phyloP scores from a whole-genome alignment of 2,113 vertebrate genomes.

The Platichthys stellatus region DNA sequence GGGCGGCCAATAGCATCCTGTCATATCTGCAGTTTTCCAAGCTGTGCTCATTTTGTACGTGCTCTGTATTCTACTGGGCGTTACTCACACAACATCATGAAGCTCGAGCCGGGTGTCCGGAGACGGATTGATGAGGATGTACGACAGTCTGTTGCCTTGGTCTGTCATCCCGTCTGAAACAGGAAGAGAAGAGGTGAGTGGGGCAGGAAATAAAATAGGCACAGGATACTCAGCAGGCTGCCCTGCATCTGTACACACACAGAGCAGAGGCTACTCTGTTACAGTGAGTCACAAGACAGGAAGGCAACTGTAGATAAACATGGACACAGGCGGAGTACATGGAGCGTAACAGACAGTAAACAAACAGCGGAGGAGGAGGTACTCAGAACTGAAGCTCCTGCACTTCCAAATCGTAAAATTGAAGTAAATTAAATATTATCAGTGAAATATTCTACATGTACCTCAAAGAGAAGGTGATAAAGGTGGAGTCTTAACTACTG shows the following conservation, averaged over 20 bases:
- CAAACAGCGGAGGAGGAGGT: background rate
- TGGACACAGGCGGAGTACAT: background rate
- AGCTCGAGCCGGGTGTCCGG: conserved; percentile 87
- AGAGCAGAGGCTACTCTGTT: conserved; percentile 1
- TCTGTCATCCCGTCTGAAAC: conserved; percentile 86
- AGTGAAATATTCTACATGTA: too few relatives aligned
- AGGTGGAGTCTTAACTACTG: too few relatives aligned
- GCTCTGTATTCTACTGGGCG: conserved; percentile 1
- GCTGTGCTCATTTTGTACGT: conserved; percentile 1
- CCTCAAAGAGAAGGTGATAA: too few relatives aligned
- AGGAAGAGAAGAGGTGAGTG: conserved; percentile 55
- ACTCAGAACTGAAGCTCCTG: too few relatives aligned
- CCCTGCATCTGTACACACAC: conserved; percentile 38
- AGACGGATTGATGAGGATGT: conserved; percentile 88
- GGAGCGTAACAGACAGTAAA: background rate
- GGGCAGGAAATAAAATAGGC: conserved; percentile 57
- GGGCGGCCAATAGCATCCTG: background rate
- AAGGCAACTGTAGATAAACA: conserved; percentile 33
- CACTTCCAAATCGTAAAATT: too few relatives aligned
- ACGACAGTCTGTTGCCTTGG: conserved; percentile 86
- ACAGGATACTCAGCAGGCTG: conserved; percentile 51
- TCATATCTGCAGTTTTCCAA: background rate
- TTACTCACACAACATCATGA: conserved; percentile 86
- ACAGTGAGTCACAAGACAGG: conserved; percentile 22
- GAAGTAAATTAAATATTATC: too few relatives aligned